Evolutionary conservation across 2,113 vertebrate genomes (phyloP).

Genomic region (Sinocyclocheilus anshuiensis): DNA sequence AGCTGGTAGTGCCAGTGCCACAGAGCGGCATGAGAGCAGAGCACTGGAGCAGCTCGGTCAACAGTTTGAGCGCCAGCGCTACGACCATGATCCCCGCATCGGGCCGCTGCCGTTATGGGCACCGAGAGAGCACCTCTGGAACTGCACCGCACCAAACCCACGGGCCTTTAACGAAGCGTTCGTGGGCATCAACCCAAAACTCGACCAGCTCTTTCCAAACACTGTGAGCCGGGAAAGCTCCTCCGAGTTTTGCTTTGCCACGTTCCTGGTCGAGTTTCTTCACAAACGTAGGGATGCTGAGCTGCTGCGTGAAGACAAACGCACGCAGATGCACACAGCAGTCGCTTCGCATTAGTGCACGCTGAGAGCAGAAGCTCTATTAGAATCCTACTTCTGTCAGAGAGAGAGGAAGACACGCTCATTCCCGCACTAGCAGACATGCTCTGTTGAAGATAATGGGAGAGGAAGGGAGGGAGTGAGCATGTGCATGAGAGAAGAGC

Average conservation of each 20-base stretch:
- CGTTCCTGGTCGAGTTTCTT: background rate
- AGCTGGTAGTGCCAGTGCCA: constrained; percentile 51
- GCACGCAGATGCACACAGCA: constrained; percentile 39
- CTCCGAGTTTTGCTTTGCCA: background rate
- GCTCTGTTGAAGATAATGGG: constrained; percentile 52
- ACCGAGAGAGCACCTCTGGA: constrained; percentile 26
- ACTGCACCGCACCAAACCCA: background rate
- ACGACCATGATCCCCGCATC: constrained; percentile 76
- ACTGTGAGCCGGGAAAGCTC: background rate
- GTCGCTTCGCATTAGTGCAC: constrained; percentile 43
- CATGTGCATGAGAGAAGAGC: background rate
- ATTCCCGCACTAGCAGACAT: constrained; percentile 38
- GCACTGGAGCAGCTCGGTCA: constrained; percentile 71
- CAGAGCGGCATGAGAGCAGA: constrained; percentile 73
- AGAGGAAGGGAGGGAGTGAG: constrained; percentile 29
- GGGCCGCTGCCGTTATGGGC: constrained; percentile 4
- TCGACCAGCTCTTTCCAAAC: background rate
- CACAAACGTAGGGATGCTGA: constrained; percentile 7
- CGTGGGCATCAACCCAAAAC: constrained; percentile 45
- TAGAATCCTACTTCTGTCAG: constrained; percentile 29
- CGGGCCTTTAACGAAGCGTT: constrained; percentile 56
- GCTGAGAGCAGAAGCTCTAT: constrained; percentile 36
- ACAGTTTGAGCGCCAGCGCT: constrained; percentile 71
- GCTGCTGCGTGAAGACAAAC: background rate
- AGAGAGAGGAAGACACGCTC: constrained; percentile 11